phyloP scores from a whole-genome alignment of 53 echinoderm and acorn worm genomes.

The Antedon mediterranea region DNA sequence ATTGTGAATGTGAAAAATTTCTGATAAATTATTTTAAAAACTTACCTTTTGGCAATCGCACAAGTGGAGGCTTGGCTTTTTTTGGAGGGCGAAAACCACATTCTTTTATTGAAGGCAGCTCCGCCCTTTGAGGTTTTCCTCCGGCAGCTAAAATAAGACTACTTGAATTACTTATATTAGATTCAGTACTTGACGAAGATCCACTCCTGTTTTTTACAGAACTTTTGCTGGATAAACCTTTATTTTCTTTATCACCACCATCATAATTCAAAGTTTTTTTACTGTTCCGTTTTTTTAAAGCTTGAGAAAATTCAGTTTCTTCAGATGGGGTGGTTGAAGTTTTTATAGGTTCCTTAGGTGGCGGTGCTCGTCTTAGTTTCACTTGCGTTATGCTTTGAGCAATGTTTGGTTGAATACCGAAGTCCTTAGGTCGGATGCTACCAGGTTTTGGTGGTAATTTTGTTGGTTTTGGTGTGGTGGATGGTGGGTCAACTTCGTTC shows the following conservation, averaged over 20 bases:
- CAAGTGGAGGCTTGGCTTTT: background rate
- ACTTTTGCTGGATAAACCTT: background rate
- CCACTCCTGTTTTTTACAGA: background rate
- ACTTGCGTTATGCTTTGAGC: background rate
- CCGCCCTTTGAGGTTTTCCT: background rate
- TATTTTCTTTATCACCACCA: background rate
- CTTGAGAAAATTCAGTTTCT: background rate
- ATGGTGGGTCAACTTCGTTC: background rate
- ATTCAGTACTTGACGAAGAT: background rate
- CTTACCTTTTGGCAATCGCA: background rate
- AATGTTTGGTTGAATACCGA: background rate
- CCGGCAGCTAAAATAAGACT: background rate
- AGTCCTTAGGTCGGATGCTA: background rate
- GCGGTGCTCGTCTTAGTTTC: background rate
- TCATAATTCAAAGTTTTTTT: background rate
- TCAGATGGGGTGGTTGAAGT: background rate
- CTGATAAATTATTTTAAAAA: too few relatives aligned
- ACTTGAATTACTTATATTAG: background rate
- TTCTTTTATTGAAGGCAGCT: background rate
- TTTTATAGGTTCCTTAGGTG: background rate
- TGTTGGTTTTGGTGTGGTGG: background rate
- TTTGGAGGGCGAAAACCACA: background rate
- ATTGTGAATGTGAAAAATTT: too few relatives aligned
- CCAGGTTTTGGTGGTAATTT: background rate
- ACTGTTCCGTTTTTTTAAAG: background rate